Evolutionary conservation across 1,140 invertebrate genomes (phyloP), one percentile per base, ranked within the genome.

Genomic region (Cataglyphis hispanica): DNA sequence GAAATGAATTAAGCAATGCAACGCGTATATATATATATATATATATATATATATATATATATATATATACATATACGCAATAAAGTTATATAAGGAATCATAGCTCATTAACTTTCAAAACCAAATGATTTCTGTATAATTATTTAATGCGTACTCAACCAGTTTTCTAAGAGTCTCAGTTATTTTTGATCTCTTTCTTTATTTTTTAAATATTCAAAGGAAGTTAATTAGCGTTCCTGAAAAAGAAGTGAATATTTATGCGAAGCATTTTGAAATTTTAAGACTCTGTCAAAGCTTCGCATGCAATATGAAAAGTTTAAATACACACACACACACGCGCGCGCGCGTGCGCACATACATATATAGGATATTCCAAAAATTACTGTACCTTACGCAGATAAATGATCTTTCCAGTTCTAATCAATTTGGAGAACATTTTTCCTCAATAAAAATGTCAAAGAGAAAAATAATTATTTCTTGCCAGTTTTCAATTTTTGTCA

Each of bases 31-130:
- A 16, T 1, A 4, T 46, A 46, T 46, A 46, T n/a, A n/a, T n/a
- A n/a, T n/a, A n/a, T n/a, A n/a, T n/a, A n/a, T n/a, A n/a, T n/a
- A n/a, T n/a, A n/a, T n/a, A n/a, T n/a, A n/a, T n/a, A n/a, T 13
- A 13, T 2, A 46, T 3, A 46, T 4, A 8, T 46, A 16, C 4
- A 4, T 46, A 46, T 46, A 46, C 4, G 16, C 46, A 27, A 56
- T 56, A n/a, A 63, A 80, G 22, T 69, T 69, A 58, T 40, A 46
- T 22, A 10, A 46, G 22, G 16, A 40, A 27, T 53, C 16, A 69
- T 80, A 40, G 40, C n/a, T 80, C 10, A 69, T 80, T 31, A 69
- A 56, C 46, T 69, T 22, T 19, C n/a, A 27, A 31, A 69, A 56
- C 10, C n/a, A 2, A 10, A 27, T 2, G 43, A 19, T 80, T 56